A percentile compares a stretch with the other conserved stretches of the same genome.
These are phyloP conservation scores for Planiliza haematocheilus DNA, from an alignment of 2,113 vertebrate genomes.

Conservation along the genomic window DNA sequence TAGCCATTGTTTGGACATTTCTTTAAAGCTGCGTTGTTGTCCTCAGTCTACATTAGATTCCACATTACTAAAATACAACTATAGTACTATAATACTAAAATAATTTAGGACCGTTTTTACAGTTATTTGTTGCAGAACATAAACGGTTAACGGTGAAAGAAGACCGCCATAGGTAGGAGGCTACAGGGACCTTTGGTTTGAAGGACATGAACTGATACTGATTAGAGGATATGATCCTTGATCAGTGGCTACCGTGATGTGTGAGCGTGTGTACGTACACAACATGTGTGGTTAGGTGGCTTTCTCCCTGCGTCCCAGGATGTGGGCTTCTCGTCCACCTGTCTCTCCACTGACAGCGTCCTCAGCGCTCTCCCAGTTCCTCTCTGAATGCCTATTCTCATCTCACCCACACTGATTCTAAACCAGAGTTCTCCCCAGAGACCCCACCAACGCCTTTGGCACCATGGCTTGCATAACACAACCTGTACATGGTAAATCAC, in stretches of 20 bases:
- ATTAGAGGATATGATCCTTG: conserved; percentile 82
- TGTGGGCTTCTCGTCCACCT: conserved; percentile 82
- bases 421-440: conserved; percentile 69
- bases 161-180: conserved; percentile 12
- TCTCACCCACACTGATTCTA: conserved; percentile 62
- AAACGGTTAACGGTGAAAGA: not conserved
- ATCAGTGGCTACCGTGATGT: conserved; percentile 56
- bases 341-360: conserved; percentile 66
- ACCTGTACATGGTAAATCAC: conserved; percentile 51
- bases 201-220: conserved; percentile 83
- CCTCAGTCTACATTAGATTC: too few species aligned
- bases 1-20: not conserved
- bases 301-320: conserved; percentile 75
- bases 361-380: conserved; percentile 77
- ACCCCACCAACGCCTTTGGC: conserved; percentile 45
- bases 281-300: conserved; percentile 73
- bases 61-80: too few species aligned
- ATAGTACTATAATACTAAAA: too few species aligned
- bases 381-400: conserved; percentile 78
- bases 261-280: conserved; percentile 34
- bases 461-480: conserved; percentile 49
- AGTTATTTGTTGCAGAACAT: not conserved
- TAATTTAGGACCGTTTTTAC: too few species aligned
- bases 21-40: not conserved
- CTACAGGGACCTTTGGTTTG: conserved; percentile 28